phyloP scores from a whole-genome alignment of 2,888 invertebrate species.

The Tuberolachnus salignus region DNA sequence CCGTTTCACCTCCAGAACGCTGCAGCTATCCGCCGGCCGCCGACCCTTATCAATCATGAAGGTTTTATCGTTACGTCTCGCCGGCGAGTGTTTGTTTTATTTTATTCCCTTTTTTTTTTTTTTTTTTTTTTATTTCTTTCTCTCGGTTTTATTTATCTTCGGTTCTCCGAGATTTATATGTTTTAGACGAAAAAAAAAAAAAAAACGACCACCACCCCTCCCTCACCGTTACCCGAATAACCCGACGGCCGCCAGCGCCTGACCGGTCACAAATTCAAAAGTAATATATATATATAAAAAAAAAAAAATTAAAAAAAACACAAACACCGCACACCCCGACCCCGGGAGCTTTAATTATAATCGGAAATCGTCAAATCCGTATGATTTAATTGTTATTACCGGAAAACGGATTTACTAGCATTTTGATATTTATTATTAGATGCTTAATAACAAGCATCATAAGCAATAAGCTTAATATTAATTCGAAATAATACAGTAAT shows the following conservation, averaged over 20 bases:
- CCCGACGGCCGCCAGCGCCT: no score
- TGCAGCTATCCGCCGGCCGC: background rate
- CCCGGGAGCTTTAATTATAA: constrained; percentile 10
- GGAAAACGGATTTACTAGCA: no score
- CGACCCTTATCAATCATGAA: constrained; percentile 46
- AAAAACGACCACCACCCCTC: constrained; percentile 1
- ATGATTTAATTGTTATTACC: constrained; percentile 17
- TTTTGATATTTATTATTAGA: no score
- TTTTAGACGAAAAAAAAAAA: background rate
- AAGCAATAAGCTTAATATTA: no score
- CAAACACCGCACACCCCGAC: background rate
- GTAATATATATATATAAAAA: constrained; percentile 3
- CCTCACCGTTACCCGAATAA: no score
- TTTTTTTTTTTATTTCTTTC: no score
- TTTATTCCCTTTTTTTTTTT: background rate
- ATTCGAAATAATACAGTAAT: no score
- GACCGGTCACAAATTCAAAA: background rate
- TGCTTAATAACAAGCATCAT: no score
- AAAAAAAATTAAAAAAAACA: no score
- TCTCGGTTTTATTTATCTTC: constrained; percentile 32
- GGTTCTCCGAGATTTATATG: constrained; percentile 15
- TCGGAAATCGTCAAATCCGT: background rate
- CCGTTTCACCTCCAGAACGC: constrained; percentile 20
- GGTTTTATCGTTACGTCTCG: constrained; percentile 32
- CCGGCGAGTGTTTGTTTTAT: background rate